phyloP scores from a whole-genome alignment of 2,113 vertebrate species.

The Paraplagusia blochii region DNA sequence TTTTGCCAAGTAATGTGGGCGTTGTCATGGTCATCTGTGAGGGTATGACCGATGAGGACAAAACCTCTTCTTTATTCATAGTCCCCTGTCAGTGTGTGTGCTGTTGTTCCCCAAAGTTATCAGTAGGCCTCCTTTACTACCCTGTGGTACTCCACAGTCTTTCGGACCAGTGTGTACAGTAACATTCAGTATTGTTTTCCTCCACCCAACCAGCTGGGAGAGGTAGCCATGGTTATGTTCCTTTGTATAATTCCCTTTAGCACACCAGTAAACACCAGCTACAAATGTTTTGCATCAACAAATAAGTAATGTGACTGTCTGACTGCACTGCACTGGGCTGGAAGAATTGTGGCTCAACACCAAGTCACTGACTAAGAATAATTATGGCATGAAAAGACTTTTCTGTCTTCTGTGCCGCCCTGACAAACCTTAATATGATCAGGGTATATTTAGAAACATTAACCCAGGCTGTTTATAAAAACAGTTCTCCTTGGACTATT shows the following conservation, averaged over 20 bases:
- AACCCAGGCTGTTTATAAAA: too few species aligned
- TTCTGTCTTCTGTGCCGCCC: too few species aligned
- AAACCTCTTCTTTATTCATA: background rate
- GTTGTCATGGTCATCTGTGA: slow-evolving; percentile 12
- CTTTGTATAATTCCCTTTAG: slow-evolving; percentile 38
- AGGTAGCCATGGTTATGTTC: slow-evolving; percentile 58
- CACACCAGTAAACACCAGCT: slow-evolving; percentile 44
- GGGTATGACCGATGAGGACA: slow-evolving; percentile 1
- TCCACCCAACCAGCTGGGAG: slow-evolving; percentile 49
- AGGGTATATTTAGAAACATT: too few species aligned
- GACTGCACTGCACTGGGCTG: background rate
- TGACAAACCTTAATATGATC: too few species aligned
- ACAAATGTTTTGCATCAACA: slow-evolving; percentile 38
- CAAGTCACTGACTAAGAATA: too few species aligned
- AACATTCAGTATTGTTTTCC: slow-evolving; percentile 45
- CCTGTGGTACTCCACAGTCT: slow-evolving; percentile 18
- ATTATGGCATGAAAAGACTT: too few species aligned
- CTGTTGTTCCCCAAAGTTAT: background rate
- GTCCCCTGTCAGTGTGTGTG: slow-evolving; percentile 5
- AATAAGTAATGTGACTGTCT: slow-evolving; percentile 11
- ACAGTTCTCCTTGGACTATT: too few species aligned
- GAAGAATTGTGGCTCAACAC: too few species aligned
- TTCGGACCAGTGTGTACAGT: slow-evolving; percentile 16
- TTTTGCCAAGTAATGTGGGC: slow-evolving; percentile 33
- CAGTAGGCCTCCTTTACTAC: slow-evolving; percentile 21